Evolutionary conservation across 2,797 vertebrate species (phyloP), one percentile per base, ranked within the genome.

Genomic region (Myripristis jacobus): DNA sequence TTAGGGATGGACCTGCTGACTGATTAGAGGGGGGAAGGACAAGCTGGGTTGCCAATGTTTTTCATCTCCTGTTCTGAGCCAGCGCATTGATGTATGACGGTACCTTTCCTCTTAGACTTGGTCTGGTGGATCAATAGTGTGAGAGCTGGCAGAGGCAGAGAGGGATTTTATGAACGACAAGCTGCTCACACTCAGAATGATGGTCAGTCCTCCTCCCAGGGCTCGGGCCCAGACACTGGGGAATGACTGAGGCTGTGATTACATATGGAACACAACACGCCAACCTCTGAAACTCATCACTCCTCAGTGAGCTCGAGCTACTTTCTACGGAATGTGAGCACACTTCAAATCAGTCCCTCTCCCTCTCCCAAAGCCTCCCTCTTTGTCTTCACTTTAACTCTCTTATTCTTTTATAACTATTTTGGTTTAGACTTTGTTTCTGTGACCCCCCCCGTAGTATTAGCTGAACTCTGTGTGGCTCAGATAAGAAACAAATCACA

Each of bases 91-190:
- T 85, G 75, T 74, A 87, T 90, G 86, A 65, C 27, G 2, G 50
- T 50, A 52, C 65, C 51, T 57, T 77, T 65, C 63, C 67, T 73
- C 75, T 19, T 50, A 71, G 66, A 55, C 75, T 72, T 24, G 36
- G 70, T 70, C 60, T 19, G 48, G 55, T 47, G 73, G 80, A 87
- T 89, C 87, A 73, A 89, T 90, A 87, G 64, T 43, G 29, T 50
- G 68, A 63, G 67, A 71, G 61, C 52, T 22, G 51, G 61, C 58
- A 52, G 50, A 47, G 74, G 38, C 16, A n/a, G 22, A 52, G 62
- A 66, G 52, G 71, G 44, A 72, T 75, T 80, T 80, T 21, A 29
- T 53, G 57, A 79, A 66, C 25, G 41, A 65, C 66, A 76, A 66
- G 75, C 60, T 65, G 61, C 69, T 70, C 67, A 65, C 69, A 65